These are phyloP conservation scores for Tipula confusa DNA, from an alignment of 2,888 invertebrate genomes.

Conservation along the genomic window DNA sequence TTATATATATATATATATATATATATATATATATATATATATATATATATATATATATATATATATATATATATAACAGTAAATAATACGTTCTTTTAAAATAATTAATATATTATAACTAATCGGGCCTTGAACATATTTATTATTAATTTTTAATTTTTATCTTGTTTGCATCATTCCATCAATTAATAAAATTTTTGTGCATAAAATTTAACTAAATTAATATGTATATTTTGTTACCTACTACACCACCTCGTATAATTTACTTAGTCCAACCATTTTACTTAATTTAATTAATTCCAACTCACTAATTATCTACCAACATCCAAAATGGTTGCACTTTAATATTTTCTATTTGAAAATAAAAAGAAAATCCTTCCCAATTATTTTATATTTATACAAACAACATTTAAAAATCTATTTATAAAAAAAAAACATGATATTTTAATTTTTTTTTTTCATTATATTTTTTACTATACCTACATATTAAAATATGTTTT, in stretches of 20 bases:
- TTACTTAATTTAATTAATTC: neutral
- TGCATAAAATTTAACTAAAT: neutral
- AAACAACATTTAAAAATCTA: neutral
- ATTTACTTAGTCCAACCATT: neutral
- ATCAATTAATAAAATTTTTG: neutral
- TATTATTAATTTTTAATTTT: neutral
- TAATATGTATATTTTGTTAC: neutral
- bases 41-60: too few species aligned
- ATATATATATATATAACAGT: too few species aligned
- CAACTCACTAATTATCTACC: neutral
- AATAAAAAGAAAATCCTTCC: neutral
- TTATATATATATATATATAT: too few species aligned
- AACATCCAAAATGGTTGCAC: neutral
- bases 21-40: too few species aligned
- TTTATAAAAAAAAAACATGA: neutral
- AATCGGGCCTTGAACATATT: conserved; percentile 4
- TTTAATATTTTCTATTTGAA: neutral
- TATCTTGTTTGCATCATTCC: neutral
- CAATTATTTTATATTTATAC: neutral
- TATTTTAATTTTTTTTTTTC: neutral
- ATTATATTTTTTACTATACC: neutral
- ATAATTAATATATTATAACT: neutral
- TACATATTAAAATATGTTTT: neutral
- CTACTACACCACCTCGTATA: neutral
- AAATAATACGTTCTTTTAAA: neutral